phyloP scores from a whole-genome alignment of 2,888 invertebrate species.

The Chloromyia formosa region DNA sequence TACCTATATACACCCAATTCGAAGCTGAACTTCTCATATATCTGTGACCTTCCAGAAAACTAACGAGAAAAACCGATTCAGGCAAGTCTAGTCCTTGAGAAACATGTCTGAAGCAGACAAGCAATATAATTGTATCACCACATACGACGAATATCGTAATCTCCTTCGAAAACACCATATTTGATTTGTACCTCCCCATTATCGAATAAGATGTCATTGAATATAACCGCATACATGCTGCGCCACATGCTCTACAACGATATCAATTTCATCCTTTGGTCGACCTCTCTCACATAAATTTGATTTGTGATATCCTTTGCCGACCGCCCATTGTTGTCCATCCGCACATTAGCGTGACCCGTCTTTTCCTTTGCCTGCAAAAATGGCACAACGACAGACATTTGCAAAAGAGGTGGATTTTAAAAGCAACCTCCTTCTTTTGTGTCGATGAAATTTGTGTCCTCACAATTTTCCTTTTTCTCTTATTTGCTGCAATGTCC shows the following conservation, averaged over 20 bases:
- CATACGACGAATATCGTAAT: background rate
- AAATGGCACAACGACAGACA: conserved; percentile 1
- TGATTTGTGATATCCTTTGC: conserved; percentile 26
- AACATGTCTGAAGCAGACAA: no score
- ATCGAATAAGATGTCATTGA: conserved; percentile 29
- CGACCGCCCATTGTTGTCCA: conserved; percentile 26
- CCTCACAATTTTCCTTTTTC: no score
- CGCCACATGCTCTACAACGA: conserved; percentile 6
- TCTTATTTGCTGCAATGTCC: no score
- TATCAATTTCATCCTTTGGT: conserved; percentile 40
- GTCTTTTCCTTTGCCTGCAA: background rate
- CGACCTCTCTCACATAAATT: conserved; percentile 27
- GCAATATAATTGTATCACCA: background rate
- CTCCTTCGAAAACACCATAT: background rate
- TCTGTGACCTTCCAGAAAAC: no score
- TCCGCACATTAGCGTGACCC: background rate
- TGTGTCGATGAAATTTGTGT: background rate
- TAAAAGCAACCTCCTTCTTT: conserved; percentile 1
- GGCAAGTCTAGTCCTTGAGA: no score
- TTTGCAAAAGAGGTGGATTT: conserved; percentile 19
- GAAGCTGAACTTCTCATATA: no score
- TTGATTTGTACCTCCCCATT: conserved; percentile 2
- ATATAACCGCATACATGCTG: conserved; percentile 15
- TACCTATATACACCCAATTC: no score
- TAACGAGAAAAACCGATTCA: no score